Evolutionary conservation across 2,888 invertebrate species (phyloP).

Genomic region (Parthenolecanium corni): DNA sequence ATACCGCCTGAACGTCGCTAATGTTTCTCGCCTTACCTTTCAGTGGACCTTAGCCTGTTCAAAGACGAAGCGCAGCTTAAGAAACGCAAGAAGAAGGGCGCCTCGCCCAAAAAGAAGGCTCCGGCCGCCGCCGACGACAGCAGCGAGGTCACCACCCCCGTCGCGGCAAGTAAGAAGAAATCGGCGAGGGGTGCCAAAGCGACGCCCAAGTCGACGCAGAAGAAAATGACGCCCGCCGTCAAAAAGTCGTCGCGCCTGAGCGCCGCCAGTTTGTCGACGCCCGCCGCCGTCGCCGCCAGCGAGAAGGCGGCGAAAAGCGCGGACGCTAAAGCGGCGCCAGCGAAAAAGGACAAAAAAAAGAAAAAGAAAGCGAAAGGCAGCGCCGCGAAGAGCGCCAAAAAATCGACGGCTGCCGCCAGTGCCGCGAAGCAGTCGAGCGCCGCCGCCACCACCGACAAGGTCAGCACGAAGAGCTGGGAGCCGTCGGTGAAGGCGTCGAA

Average conservation of each 20-base stretch:
- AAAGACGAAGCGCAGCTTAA: constrained; percentile 72
- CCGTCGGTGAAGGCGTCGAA: constrained; percentile 30
- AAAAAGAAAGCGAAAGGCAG: constrained; percentile 31
- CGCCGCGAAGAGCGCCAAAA: constrained; percentile 13
- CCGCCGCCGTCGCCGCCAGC: constrained; percentile 19
- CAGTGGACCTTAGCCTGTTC: constrained; percentile 73
- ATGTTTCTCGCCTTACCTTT: constrained; percentile 33
- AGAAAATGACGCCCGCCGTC: constrained; percentile 30
- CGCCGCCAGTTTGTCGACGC: constrained; percentile 37
- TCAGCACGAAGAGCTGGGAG: constrained; percentile 29
- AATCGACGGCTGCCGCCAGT: constrained; percentile 10
- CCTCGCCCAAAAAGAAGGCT: constrained; percentile 20
- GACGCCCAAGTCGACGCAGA: constrained; percentile 34
- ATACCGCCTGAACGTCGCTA: too few relatives aligned
- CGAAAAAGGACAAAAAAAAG: constrained; percentile 29
- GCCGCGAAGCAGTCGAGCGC: constrained; percentile 30
- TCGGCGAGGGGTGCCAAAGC: constrained; percentile 32
- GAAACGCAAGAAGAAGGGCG: constrained; percentile 37
- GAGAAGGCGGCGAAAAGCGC: constrained; percentile 27
- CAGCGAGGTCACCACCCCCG: constrained; percentile 1
- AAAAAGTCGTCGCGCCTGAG: constrained; percentile 29
- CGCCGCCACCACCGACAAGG: neutral
- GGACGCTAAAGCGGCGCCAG: constrained; percentile 11
- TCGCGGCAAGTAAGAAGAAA: constrained; percentile 32
- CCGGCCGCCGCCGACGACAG: constrained; percentile 7